Evolutionary conservation across 2,888 invertebrate genomes (phyloP), one percentile per base, ranked within the genome.

Genomic region (Micoletzkya japonica): DNA sequence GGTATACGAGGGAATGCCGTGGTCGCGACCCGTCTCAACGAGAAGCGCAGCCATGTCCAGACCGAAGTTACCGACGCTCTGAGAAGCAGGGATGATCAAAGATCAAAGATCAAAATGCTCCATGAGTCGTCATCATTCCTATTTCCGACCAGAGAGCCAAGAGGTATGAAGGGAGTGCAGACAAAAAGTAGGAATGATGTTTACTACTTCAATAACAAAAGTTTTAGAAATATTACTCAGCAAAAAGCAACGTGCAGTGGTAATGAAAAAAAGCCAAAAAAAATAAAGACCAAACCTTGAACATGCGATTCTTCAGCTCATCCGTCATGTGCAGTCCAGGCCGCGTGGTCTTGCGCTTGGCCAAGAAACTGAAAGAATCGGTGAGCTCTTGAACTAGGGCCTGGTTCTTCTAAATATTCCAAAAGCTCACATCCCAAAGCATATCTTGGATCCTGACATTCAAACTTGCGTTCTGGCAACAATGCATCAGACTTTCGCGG

Each of bases 1-100:
- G 32, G 70, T 72, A 68, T 82, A 81, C 1, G 71, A 58, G 10
- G 80, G 75, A 34, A 81, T 64, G 7, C 82, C 82, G 69, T 82
- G 82, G 54, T 82, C 82, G 0, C 82, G 71, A 2, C 78, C 80
- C 52, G 76, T 79, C 58, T 82, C 80, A 28, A 82, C 56, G n/a
- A 78, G 72, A 28, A 81, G 70, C 1, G 82, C 73, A n/a, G 72
- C 78, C 69, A 82, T 58, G 50, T 81, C 81, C 59, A 81, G 63
- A 6, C 81, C 81, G 6, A 76, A 58, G 10, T 68, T 68, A 24
- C 57, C 57, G 58, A 58, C 36, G 50, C 57, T 58, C 68, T 68
- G 14, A 30, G 49, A 37, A n/a, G n/a, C n/a, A n/a, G n/a, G n/a
- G n/a, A n/a, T 20, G 49, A 17, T 20, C 49, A 44, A 20, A 44